Evolutionary conservation across 2,888 invertebrate species (phyloP).

Genomic region (Poecilus cupreus): DNA sequence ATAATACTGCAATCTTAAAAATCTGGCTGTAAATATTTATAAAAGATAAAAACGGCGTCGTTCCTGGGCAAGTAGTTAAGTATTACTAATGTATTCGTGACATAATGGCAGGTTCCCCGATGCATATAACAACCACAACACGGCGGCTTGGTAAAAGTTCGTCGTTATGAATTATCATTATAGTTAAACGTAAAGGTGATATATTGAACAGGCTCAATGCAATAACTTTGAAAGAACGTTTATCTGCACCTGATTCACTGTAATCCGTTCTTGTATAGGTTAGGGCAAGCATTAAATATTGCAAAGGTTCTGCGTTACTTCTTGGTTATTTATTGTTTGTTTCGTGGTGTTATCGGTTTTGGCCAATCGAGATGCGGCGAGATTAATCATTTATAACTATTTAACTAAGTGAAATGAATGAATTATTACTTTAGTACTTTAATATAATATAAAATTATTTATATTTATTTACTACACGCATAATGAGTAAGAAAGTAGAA

Average conservation of each 20-base stretch:
- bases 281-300: conserved; percentile 39
- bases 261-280: conserved; percentile 25
- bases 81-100: conserved; percentile 28
- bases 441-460: background rate
- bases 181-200: conserved; percentile 44
- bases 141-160: conserved; percentile 21
- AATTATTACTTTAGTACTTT: background rate
- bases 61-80: background rate
- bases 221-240: conserved; percentile 38
- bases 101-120: conserved; percentile 33
- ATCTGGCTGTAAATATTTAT: too few relatives aligned
- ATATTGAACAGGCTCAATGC: conserved; percentile 43
- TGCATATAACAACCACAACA: conserved; percentile 14
- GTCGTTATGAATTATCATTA: conserved; percentile 51
- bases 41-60: too few relatives aligned
- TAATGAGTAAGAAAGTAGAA: too few relatives aligned
- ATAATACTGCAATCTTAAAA: too few relatives aligned
- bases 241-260: conserved; percentile 36
- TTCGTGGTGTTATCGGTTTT: conserved; percentile 5
- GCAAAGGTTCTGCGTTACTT: conserved; percentile 26
- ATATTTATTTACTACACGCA: too few relatives aligned
- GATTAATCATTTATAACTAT: conserved; percentile 3
- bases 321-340: conserved; percentile 22
- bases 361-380: conserved; percentile 3
- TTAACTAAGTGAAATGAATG: conserved; percentile 5